phyloP scores from a whole-genome alignment of 2,797 vertebrate genomes.

The Pygocentrus nattereri region DNA sequence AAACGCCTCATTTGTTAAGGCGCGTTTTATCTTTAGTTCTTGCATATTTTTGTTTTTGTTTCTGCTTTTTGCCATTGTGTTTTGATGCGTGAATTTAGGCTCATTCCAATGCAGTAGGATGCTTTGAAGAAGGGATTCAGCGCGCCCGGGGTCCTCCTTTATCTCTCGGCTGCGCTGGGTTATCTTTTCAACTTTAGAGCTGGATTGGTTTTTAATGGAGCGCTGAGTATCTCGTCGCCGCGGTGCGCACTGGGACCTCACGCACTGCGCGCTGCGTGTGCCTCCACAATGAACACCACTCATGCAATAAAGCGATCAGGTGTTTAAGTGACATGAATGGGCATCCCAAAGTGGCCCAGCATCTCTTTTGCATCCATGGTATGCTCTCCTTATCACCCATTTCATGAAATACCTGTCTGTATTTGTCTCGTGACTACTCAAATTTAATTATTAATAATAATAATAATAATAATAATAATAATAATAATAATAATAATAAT shows the following conservation, averaged over 20 bases:
- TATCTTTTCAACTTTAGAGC: slow-evolving; percentile 50
- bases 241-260: slow-evolving; percentile 46
- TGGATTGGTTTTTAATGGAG: slow-evolving; percentile 57
- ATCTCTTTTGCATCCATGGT: background rate
- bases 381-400: background rate
- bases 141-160: slow-evolving; percentile 11
- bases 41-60: background rate
- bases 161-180: slow-evolving; percentile 53
- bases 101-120: slow-evolving; percentile 2
- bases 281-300: slow-evolving; percentile 52
- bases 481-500: no score
- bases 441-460: no score
- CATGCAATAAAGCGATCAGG: slow-evolving; percentile 14
- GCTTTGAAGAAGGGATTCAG: slow-evolving; percentile 25
- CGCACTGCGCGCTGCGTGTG: slow-evolving; percentile 38
- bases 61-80: background rate
- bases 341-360: background rate
- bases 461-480: no score
- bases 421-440: background rate
- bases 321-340: slow-evolving; percentile 9
- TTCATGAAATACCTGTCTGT: no score
- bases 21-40: no score
- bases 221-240: slow-evolving; percentile 46
- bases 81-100: background rate
- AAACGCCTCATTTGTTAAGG: no score